phyloP scores from a whole-genome alignment of 2,888 invertebrate genomes.

The Ecdyonurus torrentis region DNA sequence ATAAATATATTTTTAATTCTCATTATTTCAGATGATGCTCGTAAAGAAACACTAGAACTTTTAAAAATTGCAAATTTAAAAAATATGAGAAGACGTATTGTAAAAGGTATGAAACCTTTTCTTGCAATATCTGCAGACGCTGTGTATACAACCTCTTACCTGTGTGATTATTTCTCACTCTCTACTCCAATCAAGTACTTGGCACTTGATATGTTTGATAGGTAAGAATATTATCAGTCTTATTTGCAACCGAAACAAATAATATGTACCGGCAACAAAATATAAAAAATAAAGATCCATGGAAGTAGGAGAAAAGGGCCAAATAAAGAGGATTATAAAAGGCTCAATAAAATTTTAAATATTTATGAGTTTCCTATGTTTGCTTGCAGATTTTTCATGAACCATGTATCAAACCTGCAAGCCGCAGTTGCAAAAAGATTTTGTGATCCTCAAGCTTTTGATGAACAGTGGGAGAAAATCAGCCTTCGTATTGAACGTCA shows the following conservation, averaged over 20 bases:
- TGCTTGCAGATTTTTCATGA: background rate
- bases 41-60: background rate
- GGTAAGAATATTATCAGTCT: background rate
- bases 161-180: background rate
- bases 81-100: background rate
- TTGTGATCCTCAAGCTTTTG: too few relatives aligned
- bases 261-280: too few relatives aligned
- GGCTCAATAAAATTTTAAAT: too few relatives aligned
- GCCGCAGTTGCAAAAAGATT: too few relatives aligned
- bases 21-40: background rate
- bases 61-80: background rate
- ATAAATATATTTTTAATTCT: background rate
- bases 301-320: too few relatives aligned
- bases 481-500: background rate
- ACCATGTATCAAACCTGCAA: background rate
- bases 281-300: too few relatives aligned
- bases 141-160: background rate
- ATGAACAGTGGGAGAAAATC: background rate
- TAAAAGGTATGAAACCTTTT: background rate
- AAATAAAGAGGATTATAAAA: too few relatives aligned
- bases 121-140: background rate
- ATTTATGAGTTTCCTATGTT: too few relatives aligned
- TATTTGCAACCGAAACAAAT: too few relatives aligned
- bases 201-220: background rate
- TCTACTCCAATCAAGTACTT: background rate